Conservation (phyloP, 2,113 vertebrate genomes). For the Origma solitaria region DNA sequence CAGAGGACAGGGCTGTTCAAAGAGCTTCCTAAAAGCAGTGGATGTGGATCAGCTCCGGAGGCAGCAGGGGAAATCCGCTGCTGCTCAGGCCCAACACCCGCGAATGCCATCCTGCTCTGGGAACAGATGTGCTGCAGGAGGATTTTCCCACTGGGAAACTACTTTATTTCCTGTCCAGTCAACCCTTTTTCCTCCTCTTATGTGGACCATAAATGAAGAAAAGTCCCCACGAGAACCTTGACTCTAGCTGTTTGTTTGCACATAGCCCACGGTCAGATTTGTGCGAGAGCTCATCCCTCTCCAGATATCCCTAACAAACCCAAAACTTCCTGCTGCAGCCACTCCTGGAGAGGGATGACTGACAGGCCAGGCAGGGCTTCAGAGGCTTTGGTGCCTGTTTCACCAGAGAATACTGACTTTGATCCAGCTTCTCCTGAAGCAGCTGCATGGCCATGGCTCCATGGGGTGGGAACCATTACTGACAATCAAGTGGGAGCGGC, state of each 20-base stretch:
- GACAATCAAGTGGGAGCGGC: neutral
- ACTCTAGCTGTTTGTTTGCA: neutral
- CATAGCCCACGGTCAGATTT: neutral
- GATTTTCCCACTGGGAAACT: neutral
- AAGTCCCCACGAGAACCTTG: accelerated
- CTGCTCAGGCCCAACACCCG: neutral
- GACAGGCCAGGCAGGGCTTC: neutral
- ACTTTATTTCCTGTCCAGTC: neutral
- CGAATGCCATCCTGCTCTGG: neutral
- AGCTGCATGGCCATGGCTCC: neutral
- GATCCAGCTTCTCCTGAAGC: neutral
- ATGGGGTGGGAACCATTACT: neutral
- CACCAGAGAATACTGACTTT: neutral
- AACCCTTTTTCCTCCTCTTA: neutral
- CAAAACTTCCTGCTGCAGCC: neutral
- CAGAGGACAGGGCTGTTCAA: neutral
- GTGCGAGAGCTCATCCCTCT: neutral
- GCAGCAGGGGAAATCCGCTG: neutral
- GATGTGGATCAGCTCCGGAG: neutral
- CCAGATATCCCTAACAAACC: neutral
- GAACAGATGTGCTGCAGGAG: neutral
- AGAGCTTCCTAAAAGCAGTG: neutral
- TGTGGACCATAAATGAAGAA: accelerated
- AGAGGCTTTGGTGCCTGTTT: neutral
- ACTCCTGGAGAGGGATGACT: neutral